These are phyloP conservation scores for Varanus salvator DNA, from an alignment of 2,113 vertebrate species.

Conservation along the genomic window DNA sequence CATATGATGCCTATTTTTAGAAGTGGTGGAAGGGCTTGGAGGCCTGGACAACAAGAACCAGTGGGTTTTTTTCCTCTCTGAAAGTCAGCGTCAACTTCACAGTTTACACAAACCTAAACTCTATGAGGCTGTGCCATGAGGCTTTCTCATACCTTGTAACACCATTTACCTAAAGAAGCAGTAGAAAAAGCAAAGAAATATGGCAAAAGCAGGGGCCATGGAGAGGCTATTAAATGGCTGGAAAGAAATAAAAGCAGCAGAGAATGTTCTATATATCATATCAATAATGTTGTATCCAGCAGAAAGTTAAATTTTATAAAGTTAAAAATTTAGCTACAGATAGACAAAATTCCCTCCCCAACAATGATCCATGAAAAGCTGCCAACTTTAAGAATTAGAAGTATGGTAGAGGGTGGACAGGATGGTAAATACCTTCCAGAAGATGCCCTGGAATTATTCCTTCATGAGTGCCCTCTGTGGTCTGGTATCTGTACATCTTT, in stretches of 20 bases:
- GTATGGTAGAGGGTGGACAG: not conserved
- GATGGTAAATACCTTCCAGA: slow-evolving; percentile 33
- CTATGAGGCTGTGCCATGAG: not conserved
- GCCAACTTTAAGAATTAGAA: too few species aligned
- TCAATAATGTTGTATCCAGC: not conserved
- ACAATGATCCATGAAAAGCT: not conserved
- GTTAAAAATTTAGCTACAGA: not conserved
- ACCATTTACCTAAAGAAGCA: not conserved
- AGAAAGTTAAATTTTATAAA: not conserved
- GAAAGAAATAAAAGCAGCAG: not conserved
- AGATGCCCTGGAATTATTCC: slow-evolving; percentile 28
- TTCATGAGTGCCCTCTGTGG: not conserved
- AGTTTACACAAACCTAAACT: not conserved
- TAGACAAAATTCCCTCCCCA: slow-evolving; percentile 41
- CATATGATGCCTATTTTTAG: not conserved
- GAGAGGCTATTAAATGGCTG: not conserved
- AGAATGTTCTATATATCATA: not conserved
- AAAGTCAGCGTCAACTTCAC: not conserved
- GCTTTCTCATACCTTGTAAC: not conserved
- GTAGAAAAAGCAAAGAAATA: not conserved
- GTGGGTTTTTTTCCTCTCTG: not conserved
- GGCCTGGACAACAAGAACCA: not conserved
- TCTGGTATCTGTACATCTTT: not conserved
- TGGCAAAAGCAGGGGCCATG: not conserved
- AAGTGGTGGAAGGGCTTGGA: not conserved